These are phyloP conservation scores for Chrysodeixis includens DNA, from an alignment of 2,888 invertebrate species.

Conservation along the genomic window DNA sequence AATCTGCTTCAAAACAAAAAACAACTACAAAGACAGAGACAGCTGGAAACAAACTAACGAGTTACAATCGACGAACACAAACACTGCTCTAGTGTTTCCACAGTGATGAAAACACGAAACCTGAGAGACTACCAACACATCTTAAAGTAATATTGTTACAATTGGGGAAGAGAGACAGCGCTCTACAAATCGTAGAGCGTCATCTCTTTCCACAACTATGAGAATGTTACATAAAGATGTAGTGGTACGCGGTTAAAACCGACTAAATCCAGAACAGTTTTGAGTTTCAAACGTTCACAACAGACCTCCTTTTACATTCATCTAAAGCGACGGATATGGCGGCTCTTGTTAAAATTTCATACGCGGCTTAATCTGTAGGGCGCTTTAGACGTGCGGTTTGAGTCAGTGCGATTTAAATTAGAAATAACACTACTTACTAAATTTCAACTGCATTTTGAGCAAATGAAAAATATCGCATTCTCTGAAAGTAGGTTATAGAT, in stretches of 20 bases:
- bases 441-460: no score
- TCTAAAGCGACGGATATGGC: conserved; percentile 38
- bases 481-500: no score
- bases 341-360: conserved; percentile 51
- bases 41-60: conserved; percentile 29
- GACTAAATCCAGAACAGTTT: conserved; percentile 33
- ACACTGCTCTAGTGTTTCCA: conserved; percentile 19
- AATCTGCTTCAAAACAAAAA: background rate
- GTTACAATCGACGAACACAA: conserved; percentile 21
- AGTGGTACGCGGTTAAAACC: conserved; percentile 10
- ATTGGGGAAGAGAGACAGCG: no score
- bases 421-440: conserved; percentile 21
- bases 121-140: background rate
- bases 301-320: conserved; percentile 31
- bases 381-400: conserved; percentile 25
- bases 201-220: no score
- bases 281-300: conserved; percentile 36
- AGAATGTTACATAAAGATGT: no score
- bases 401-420: conserved; percentile 25
- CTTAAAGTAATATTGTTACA: no score
- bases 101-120: conserved; percentile 18
- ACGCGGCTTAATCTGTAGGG: conserved; percentile 32
- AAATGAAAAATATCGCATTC: no score
- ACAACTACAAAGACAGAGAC: background rate
- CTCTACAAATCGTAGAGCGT: no score